Percentiles rank a stretch among this genome's conserved stretches.
phyloP scores from a whole-genome alignment of 2,113 vertebrate genomes.

The Cnemophilus loriae region DNA sequence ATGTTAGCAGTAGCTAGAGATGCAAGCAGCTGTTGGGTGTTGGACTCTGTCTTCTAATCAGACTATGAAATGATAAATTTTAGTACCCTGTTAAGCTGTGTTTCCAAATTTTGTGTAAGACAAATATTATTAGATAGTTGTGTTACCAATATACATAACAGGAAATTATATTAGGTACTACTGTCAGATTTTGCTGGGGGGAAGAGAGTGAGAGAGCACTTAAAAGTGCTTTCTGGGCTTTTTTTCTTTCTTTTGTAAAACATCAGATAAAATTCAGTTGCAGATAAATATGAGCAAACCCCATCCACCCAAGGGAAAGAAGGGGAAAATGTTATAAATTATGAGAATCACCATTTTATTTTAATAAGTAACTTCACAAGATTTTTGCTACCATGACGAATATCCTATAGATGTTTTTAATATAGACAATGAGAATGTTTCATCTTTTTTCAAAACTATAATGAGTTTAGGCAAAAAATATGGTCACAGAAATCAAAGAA shows the following conservation, averaged over 20 bases:
- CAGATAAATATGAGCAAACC: background rate
- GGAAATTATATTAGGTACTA: background rate
- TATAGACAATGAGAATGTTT: background rate
- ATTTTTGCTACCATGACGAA: background rate
- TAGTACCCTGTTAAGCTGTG: background rate
- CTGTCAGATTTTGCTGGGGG: background rate
- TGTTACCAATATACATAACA: background rate
- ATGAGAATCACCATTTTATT: background rate
- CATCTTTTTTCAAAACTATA: background rate
- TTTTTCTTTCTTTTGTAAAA: background rate
- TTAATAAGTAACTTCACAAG: background rate
- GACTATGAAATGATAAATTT: background rate
- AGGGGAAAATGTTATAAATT: background rate
- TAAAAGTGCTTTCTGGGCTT: background rate
- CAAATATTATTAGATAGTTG: background rate
- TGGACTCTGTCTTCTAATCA: background rate
- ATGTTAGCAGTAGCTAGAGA: background rate
- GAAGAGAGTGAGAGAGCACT: background rate
- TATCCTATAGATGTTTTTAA: background rate
- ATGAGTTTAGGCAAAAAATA: background rate
- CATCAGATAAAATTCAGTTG: background rate
- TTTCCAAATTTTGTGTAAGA: background rate
- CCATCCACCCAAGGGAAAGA: accelerated
- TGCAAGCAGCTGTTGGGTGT: background rate
- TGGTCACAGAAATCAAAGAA: background rate